Conservation (phyloP, 2,113 vertebrate genomes). For the Telmatochromis sp. region DNA sequence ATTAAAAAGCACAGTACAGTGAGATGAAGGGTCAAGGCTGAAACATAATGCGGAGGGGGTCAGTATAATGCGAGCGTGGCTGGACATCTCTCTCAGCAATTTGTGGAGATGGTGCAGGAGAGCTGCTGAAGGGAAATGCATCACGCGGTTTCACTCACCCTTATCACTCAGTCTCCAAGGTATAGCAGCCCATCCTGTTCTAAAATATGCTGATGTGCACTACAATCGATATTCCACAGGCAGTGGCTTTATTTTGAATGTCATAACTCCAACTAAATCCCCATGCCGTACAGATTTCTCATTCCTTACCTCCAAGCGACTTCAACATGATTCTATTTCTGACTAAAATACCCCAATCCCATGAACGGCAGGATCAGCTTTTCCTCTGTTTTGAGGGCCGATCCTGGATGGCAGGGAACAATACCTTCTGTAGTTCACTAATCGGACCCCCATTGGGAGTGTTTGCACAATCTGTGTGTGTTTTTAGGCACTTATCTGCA, state of each 20-base stretch:
- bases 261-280: background rate
- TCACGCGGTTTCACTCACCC: background rate
- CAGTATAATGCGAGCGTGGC: background rate
- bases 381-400: conserved; percentile 17
- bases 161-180: background rate
- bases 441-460: conserved; percentile 31
- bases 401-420: conserved; percentile 37
- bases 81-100: conserved; percentile 3
- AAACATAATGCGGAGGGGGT: background rate
- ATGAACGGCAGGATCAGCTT: conserved; percentile 31
- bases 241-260: background rate
- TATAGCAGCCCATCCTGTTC: background rate
- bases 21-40: conserved; percentile 14
- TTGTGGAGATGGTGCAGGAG: background rate
- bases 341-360: conserved; percentile 29
- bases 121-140: background rate
- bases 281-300: background rate
- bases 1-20: conserved; percentile 11
- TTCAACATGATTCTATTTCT: conserved; percentile 14
- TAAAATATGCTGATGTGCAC: background rate
- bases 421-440: conserved; percentile 47
- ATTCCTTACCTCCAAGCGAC: background rate
- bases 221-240: background rate
- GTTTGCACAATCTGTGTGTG: conserved; percentile 12
- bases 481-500: conserved; percentile 36